These are phyloP conservation scores for Microplitis deprimator DNA, from an alignment of 2,888 invertebrate genomes.

Conservation along the genomic window DNA sequence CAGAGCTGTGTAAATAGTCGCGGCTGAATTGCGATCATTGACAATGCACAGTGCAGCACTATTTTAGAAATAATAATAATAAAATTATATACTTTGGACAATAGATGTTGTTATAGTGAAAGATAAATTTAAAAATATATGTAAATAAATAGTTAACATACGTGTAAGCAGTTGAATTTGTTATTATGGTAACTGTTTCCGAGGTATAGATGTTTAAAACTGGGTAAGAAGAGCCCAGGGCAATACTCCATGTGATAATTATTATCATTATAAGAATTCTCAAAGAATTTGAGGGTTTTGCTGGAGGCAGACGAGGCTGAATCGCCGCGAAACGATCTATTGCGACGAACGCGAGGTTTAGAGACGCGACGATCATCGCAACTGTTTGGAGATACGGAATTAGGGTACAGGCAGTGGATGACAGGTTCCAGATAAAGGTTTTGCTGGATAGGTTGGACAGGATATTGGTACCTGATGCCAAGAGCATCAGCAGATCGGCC, in stretches of 20 bases:
- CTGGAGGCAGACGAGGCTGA: conserved; percentile 50
- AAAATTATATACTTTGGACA: conserved; percentile 2
- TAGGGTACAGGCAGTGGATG: conserved; percentile 67
- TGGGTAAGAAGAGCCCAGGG: conserved; percentile 56
- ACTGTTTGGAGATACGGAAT: conserved; percentile 73
- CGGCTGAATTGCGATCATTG: conserved; percentile 46
- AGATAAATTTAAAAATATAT: conserved; percentile 6
- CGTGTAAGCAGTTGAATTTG: conserved; percentile 52
- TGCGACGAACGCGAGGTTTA: conserved; percentile 74
- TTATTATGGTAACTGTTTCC: conserved; percentile 51
- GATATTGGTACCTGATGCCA: conserved; percentile 52
- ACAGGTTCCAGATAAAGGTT: conserved; percentile 53
- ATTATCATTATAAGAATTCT: conserved; percentile 26
- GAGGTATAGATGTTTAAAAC: conserved; percentile 53
- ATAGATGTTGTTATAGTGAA: conserved; percentile 1
- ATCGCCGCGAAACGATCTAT: conserved; percentile 73
- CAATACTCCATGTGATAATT: conserved; percentile 54
- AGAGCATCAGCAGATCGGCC: conserved; percentile 53
- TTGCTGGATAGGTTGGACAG: conserved; percentile 45
- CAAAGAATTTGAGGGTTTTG: conserved; percentile 40
- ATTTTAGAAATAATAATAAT: conserved; percentile 24
- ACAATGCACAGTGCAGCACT: conserved; percentile 54
- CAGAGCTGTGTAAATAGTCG: conserved; percentile 52
- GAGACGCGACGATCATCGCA: conserved; percentile 73
- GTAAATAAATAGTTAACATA: conserved; percentile 43